Conservation (phyloP, 2,797 vertebrate species). For the Phoxinus dragarum region DNA sequence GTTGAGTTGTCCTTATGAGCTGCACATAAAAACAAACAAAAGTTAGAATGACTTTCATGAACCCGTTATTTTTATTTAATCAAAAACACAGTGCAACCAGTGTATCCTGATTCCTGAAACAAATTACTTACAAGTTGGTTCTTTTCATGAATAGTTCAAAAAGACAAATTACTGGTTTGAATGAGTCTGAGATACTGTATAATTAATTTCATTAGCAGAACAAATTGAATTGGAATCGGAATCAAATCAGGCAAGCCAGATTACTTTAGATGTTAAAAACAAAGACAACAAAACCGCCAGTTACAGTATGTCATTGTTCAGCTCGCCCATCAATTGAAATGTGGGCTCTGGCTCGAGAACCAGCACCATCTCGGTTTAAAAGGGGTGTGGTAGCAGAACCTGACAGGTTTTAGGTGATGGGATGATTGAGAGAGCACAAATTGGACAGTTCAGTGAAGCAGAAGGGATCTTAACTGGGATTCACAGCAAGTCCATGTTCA, state of each 20-base stretch:
- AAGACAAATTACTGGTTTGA: background rate
- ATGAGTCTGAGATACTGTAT: background rate
- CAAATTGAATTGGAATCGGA: background rate
- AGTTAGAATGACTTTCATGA: background rate
- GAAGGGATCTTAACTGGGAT: slow-evolving; percentile 22
- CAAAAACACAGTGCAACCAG: background rate
- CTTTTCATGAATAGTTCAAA: background rate
- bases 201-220: background rate
- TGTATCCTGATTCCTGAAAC: background rate
- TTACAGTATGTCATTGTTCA: background rate
- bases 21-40: background rate
- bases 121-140: background rate
- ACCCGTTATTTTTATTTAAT: background rate
- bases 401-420: slow-evolving; percentile 61
- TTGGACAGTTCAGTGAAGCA: slow-evolving; percentile 19
- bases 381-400: slow-evolving; percentile 24
- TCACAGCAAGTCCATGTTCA: slow-evolving; percentile 39
- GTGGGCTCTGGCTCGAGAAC: background rate
- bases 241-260: background rate
- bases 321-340: background rate
- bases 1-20: background rate
- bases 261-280: background rate
- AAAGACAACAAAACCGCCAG: background rate
- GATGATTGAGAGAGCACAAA: slow-evolving; percentile 1
- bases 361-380: background rate